Evolutionary conservation across 2,113 vertebrate genomes (phyloP).

Genomic region (Atrichornis clamosus): DNA sequence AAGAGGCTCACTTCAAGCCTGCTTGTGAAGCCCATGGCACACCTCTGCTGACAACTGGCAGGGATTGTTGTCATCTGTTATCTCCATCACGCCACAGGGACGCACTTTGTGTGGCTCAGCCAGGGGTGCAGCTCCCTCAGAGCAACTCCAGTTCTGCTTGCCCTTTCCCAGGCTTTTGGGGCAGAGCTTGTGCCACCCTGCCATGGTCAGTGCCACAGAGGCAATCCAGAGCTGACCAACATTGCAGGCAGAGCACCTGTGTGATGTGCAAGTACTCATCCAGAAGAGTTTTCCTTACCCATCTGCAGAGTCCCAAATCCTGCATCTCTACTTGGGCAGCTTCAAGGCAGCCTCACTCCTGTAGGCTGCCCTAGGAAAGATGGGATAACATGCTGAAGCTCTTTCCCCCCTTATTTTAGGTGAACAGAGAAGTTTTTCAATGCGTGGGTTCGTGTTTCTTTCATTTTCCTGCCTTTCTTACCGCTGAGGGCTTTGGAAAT

Average conservation of each 20-base stretch:
- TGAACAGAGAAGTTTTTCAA: neutral
- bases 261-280: neutral
- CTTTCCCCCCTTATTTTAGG: neutral
- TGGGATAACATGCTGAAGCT: neutral
- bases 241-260: neutral
- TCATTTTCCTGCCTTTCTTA: neutral
- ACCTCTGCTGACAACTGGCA: neutral
- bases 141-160: neutral
- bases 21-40: neutral
- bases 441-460: neutral
- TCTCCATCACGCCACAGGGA: fast-evolving
- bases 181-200: neutral
- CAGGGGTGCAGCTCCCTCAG: fast-evolving
- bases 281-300: neutral
- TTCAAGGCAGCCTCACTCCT: neutral
- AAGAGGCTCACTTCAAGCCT: neutral
- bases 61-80: neutral
- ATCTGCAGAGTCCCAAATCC: neutral
- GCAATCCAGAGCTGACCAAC: fast-evolving
- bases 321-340: neutral
- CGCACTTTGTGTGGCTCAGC: neutral
- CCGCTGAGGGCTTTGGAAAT: neutral
- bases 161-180: neutral
- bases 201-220: fast-evolving
- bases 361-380: neutral